These are phyloP conservation scores for Coregonus clupeaformis DNA, from an alignment of 2,113 vertebrate species.

Conservation along the genomic window DNA sequence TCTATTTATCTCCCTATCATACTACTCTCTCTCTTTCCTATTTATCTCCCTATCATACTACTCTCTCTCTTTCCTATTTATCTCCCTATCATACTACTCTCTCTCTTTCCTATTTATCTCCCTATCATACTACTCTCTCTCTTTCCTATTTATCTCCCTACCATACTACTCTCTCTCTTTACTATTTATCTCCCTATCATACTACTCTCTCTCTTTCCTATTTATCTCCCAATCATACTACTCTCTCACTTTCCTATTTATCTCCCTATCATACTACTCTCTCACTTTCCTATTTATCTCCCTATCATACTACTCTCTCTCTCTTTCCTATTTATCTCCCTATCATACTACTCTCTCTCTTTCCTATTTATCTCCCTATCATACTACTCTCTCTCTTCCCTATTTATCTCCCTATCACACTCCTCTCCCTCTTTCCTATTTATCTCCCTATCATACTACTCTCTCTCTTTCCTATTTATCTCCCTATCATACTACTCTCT, in stretches of 20 bases:
- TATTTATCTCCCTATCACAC: not conserved
- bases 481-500: not conserved
- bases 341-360: constrained; percentile 2
- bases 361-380: constrained; percentile 1
- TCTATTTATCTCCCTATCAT: constrained; percentile 1
- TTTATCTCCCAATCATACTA: constrained; percentile 1
- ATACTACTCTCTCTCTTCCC: constrained; percentile 1
- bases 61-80: not conserved
- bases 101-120: not conserved
- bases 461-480: constrained; percentile 1
- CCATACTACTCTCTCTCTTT: constrained; percentile 3
- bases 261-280: constrained; percentile 1
- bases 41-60: not conserved
- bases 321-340: not conserved
- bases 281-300: not conserved
- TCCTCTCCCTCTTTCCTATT: constrained; percentile 1
- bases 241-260: constrained; percentile 1
- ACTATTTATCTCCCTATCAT: constrained; percentile 1
- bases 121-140: constrained; percentile 4
- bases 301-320: constrained; percentile 4
- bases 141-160: not conserved
- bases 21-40: not conserved
- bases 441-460: constrained; percentile 1
- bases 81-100: constrained; percentile 1
- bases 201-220: not conserved